Percentiles rank a stretch among this genome's conserved stretches.
These are phyloP conservation scores for Menura novaehollandiae DNA, from an alignment of 2,113 vertebrate genomes.

Conservation along the genomic window DNA sequence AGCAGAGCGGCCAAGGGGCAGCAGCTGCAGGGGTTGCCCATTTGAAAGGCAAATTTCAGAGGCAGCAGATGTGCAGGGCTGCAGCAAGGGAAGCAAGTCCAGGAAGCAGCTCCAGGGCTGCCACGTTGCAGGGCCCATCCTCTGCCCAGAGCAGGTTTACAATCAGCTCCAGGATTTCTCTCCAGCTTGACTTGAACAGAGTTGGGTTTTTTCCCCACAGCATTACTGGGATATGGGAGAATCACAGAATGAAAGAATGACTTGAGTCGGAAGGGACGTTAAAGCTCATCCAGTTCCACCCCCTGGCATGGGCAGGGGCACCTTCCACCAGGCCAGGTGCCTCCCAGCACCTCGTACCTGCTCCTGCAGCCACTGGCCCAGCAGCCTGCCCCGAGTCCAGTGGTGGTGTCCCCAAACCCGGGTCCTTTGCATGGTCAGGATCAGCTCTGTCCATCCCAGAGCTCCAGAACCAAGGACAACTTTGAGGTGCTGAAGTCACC, in stretches of 20 bases:
- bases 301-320: not conserved
- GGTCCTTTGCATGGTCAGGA: not conserved
- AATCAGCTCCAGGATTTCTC: not conserved
- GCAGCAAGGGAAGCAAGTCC: not conserved
- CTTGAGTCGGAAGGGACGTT: not conserved
- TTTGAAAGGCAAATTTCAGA: not conserved
- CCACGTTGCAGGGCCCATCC: not conserved
- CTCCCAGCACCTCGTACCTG: not conserved
- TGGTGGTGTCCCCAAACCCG: not conserved
- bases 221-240: not conserved
- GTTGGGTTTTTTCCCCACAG: accelerated
- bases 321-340: not conserved
- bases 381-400: accelerated
- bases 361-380: accelerated
- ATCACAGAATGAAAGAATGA: not conserved
- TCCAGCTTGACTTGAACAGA: not conserved
- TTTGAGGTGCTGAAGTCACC: not conserved
- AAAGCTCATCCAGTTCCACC: not conserved
- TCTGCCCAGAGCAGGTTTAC: not conserved
- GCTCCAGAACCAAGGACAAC: not conserved
- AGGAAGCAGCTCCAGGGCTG: not conserved
- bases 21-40: not conserved
- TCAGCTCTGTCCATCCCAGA: not conserved
- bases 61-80: not conserved
- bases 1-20: not conserved